Evolutionary conservation across 2,113 vertebrate genomes (phyloP), one percentile per base, ranked within the genome.

Genomic region (Mirza zaza): DNA sequence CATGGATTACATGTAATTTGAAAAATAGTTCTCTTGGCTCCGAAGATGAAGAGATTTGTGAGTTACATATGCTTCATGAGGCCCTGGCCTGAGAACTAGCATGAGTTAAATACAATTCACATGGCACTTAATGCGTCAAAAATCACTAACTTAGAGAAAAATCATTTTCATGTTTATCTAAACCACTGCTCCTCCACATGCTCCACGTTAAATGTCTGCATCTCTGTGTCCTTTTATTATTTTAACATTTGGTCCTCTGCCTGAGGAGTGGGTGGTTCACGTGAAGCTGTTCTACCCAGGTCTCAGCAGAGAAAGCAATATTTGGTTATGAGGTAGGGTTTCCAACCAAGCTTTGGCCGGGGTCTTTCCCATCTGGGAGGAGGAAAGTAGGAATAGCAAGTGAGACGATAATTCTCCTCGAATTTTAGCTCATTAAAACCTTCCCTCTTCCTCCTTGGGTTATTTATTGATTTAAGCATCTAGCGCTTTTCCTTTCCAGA

Each of bases 291-390:
- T 97, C 95, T 93, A n/a, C 84, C 97, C 98, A 88, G 93, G 81
- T 94, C 98, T 97, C 98, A 34, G 83, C 97, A 90, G 96, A 97
- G 95, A 80, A 95, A 95, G 94, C 96, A 87, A n/a, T 97, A 95
- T 98, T 98, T 98, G 98, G 94, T 98, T 97, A 97, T 92, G 96
- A 98, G 96, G 95, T 98, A 98, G 97, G 90, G 90, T 98, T 98
- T 98, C 97, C 95, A 94, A 97, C 96, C 98, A 97, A 97, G 97
- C 98, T 89, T 96, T 98, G 97, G 97, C 97, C 81, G 36, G 55
- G 59, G 80, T 94, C 96, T 98, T 93, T 98, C 96, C 96, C 95
- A 95, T 89, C 91, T 97, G 97, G 98, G 96, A 97, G 95, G 94
- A 95, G 96, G 97, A 89, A 97, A 97, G 95, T 91, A 76, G 90